Evolutionary conservation across 2,888 invertebrate species (phyloP).

Genomic region (Ichneumoninae sp.): DNA sequence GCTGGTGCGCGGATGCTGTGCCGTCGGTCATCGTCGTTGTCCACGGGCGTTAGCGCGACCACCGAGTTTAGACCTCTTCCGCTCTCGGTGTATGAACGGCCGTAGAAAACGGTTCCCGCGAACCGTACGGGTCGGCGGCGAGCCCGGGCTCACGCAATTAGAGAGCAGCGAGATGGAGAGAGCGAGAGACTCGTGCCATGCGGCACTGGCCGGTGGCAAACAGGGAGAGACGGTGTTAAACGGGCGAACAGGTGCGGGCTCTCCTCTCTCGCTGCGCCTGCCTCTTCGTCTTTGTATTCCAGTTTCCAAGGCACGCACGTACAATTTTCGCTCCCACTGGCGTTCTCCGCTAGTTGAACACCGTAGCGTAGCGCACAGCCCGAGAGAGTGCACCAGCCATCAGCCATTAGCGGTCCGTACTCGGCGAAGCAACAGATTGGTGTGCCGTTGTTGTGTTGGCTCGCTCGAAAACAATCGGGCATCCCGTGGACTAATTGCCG

Average conservation of each 20-base stretch:
- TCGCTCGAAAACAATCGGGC: conserved; percentile 53
- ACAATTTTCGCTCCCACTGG: conserved; percentile 44
- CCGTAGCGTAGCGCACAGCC: neutral
- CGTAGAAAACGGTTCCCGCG: conserved; percentile 18
- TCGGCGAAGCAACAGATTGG: conserved; percentile 29
- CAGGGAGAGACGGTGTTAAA: conserved; percentile 71
- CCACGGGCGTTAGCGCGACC: neutral
- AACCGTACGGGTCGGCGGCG: conserved; percentile 11
- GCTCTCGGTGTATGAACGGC: neutral
- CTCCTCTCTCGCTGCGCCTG: conserved; percentile 15
- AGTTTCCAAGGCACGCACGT: conserved; percentile 41
- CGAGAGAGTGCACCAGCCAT: conserved; percentile 9
- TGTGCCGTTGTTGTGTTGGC: neutral
- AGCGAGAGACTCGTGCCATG: conserved; percentile 28
- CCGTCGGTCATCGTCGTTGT: neutral
- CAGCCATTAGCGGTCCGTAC: neutral
- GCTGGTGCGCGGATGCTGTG: neutral
- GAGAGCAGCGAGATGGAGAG: conserved; percentile 33
- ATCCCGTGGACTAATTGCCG: conserved; percentile 48
- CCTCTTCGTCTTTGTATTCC: conserved; percentile 48
- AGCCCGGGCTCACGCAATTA: conserved; percentile 54
- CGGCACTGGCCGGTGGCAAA: conserved; percentile 67
- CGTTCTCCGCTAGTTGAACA: conserved; percentile 5
- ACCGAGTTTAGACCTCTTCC: neutral
- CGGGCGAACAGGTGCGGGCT: conserved; percentile 76